phyloP scores from a whole-genome alignment of 2,797 vertebrate genomes.

The Emydoidea blandingii region DNA sequence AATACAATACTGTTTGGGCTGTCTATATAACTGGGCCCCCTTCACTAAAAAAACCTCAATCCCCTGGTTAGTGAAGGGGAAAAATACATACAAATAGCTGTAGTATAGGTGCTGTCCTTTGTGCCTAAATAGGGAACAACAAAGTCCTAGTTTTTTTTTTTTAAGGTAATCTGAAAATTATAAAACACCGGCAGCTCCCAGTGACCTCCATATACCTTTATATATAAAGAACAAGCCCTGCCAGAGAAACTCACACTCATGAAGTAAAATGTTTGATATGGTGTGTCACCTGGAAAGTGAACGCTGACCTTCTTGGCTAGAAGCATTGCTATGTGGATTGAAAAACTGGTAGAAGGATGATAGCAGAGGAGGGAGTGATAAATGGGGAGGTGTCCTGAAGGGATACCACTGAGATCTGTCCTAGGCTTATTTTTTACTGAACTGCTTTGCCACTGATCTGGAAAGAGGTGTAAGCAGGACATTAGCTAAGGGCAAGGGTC shows the following conservation, averaged over 20 bases:
- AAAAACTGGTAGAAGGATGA: background rate
- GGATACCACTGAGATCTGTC: background rate
- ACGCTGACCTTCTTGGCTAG: background rate
- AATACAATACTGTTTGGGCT: background rate
- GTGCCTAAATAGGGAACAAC: background rate
- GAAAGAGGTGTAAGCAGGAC: background rate
- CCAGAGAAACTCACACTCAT: constrained; percentile 6
- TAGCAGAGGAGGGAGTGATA: constrained; percentile 26
- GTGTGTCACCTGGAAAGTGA: background rate
- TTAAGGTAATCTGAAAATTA: background rate
- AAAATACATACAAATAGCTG: background rate
- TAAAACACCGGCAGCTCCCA: background rate
- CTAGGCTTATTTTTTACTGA: background rate
- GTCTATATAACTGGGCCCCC: background rate
- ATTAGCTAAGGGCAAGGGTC: background rate
- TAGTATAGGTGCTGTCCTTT: background rate
- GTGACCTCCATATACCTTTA: background rate
- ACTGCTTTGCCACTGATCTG: background rate
- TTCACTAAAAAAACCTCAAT: background rate
- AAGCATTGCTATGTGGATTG: background rate
- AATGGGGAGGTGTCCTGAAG: background rate
- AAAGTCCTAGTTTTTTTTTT: background rate
- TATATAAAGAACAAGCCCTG: constrained; percentile 10
- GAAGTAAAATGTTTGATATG: constrained; percentile 30
- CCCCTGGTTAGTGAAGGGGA: background rate